Evolutionary conservation across 2,113 vertebrate genomes (phyloP).

Genomic region (Sorex araneus): DNA sequence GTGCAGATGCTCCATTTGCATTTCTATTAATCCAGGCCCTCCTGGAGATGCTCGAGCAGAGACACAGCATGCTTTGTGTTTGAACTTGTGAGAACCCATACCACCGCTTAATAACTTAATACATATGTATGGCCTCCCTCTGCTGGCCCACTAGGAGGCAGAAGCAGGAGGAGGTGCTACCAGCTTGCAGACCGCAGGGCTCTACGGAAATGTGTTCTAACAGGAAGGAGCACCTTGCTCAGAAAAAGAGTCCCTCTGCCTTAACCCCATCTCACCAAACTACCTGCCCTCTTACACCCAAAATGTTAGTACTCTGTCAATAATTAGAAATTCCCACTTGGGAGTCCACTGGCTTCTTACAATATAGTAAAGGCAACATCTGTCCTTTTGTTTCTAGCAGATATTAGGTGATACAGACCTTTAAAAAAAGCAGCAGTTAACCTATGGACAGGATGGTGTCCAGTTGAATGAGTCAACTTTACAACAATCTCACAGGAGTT

Average conservation of each 20-base stretch:
- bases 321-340: background rate
- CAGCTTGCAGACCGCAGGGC: conserved; percentile 84
- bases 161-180: conserved; percentile 88
- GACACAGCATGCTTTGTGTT: conserved; percentile 92
- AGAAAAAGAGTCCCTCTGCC: conserved; percentile 74
- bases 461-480: background rate
- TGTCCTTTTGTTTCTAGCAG: conserved; percentile 27
- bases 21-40: conserved; percentile 93
- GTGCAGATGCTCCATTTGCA: conserved; percentile 93
- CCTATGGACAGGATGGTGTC: background rate
- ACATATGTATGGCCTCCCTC: conserved; percentile 92
- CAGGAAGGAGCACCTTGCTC: conserved; percentile 83
- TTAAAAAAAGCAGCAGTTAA: background rate
- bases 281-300: conserved; percentile 15
- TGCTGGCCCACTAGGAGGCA: conserved; percentile 92
- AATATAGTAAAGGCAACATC: background rate
- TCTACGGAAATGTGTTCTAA: conserved; percentile 85
- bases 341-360: background rate
- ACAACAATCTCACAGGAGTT: background rate
- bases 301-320: background rate
- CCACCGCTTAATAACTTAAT: conserved; percentile 92
- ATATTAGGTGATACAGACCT: background rate
- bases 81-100: conserved; percentile 93
- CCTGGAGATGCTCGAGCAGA: conserved; percentile 91
- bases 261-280: conserved; percentile 23